Percentiles rank a stretch among this genome's conserved stretches.
These are phyloP conservation scores for Heliothis peltigera DNA, from an alignment of 2,888 invertebrate genomes.

Conservation along the genomic window DNA sequence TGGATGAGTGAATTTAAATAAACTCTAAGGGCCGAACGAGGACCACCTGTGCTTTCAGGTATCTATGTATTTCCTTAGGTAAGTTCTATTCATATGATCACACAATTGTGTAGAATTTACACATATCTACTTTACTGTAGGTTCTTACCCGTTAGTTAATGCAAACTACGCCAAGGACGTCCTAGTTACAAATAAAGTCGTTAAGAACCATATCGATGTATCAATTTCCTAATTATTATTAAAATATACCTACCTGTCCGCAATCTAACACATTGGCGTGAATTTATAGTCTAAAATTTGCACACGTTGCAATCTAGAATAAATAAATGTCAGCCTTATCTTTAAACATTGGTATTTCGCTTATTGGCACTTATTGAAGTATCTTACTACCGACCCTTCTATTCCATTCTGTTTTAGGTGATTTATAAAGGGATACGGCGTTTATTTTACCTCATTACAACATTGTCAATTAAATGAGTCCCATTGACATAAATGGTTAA, in stretches of 20 bases:
- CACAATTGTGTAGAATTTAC: too few species aligned
- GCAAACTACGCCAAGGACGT: too few species aligned
- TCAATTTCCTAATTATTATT: slow-evolving; percentile 30
- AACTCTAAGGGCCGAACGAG: too few species aligned
- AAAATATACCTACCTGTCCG: slow-evolving; percentile 25
- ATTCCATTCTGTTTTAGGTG: slow-evolving; percentile 22
- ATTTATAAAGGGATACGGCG: slow-evolving; percentile 26
- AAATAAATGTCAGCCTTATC: slow-evolving; percentile 53
- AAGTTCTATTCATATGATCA: too few species aligned
- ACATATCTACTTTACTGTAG: too few species aligned
- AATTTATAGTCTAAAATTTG: slow-evolving; percentile 38
- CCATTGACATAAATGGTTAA: background rate
- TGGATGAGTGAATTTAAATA: too few species aligned
- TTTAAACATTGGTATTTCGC: slow-evolving; percentile 44
- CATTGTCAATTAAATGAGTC: background rate
- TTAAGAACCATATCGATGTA: background rate
- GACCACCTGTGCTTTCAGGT: too few species aligned
- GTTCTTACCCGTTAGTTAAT: too few species aligned
- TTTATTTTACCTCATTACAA: background rate
- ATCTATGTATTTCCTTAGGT: too few species aligned
- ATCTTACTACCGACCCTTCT: slow-evolving; percentile 18
- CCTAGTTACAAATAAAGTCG: background rate
- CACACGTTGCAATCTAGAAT: slow-evolving; percentile 30
- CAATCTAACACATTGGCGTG: slow-evolving; percentile 23
- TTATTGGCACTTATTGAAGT: slow-evolving; percentile 34